phyloP scores from a whole-genome alignment of 1,140 invertebrate species.

The Lepeophtheirus salmonis region DNA sequence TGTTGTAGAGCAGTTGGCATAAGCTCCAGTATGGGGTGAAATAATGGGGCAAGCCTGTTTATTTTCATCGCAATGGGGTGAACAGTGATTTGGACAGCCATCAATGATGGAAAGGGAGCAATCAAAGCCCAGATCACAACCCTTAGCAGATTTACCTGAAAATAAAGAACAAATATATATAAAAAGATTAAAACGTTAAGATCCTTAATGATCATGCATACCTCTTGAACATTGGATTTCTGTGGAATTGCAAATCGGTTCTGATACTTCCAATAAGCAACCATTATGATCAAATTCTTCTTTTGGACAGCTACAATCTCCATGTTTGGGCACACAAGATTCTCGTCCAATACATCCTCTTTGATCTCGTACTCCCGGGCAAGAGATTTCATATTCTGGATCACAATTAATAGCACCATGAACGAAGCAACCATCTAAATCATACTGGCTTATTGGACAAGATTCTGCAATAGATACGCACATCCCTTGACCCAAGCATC shows the following conservation, averaged over 20 bases:
- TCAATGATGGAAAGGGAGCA: neutral
- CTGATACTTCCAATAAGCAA: neutral
- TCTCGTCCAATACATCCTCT: neutral
- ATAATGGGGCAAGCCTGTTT: neutral
- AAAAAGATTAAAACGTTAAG: neutral
- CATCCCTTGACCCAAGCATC: neutral
- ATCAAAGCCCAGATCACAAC: neutral
- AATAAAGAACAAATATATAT: too few relatives aligned
- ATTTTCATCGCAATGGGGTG: neutral
- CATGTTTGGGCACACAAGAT: neutral
- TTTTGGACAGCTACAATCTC: neutral
- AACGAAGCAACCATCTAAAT: neutral
- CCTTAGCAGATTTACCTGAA: neutral
- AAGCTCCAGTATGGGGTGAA: neutral
- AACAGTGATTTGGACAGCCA: neutral
- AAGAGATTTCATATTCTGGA: neutral
- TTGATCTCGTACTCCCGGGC: neutral
- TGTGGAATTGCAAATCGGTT: neutral
- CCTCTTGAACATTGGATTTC: neutral
- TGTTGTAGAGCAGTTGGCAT: neutral
- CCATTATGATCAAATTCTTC: neutral
- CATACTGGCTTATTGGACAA: neutral
- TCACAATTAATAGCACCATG: neutral
- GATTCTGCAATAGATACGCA: neutral
- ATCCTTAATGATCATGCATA: too few relatives aligned